phyloP scores from a whole-genome alignment of 2,113 vertebrate species.

The Falco punctatus region DNA sequence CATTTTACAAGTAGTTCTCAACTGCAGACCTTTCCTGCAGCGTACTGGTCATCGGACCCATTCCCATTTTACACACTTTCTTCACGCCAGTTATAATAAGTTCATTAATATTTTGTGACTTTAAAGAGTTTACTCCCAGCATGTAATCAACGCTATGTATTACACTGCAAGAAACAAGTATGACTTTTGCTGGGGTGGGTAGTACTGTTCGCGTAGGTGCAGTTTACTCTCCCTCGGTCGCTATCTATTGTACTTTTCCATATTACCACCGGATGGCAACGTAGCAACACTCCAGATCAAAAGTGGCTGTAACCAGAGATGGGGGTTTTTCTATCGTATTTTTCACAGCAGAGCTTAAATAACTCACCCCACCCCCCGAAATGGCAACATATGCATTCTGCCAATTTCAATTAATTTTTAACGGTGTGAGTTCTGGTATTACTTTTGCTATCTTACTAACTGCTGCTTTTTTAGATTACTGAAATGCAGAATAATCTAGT shows the following conservation, averaged over 20 bases:
- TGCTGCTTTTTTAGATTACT: neutral
- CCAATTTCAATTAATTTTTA: neutral
- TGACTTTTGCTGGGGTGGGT: neutral
- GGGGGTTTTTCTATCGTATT: neutral
- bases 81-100: neutral
- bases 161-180: neutral
- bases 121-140: neutral
- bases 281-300: neutral
- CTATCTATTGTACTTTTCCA: neutral
- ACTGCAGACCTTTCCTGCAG: neutral
- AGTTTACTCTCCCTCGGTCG: neutral
- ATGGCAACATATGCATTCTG: neutral
- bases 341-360: neutral
- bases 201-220: neutral
- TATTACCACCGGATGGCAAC: slow-evolving; percentile 59
- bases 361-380: neutral
- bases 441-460: neutral
- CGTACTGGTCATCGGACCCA: neutral
- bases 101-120: neutral
- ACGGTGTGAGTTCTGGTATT: neutral
- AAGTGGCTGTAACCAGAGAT: neutral
- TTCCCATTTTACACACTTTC: neutral
- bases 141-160: neutral
- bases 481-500: neutral
- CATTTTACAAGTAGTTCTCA: neutral